Evolutionary conservation across 92 coral and sea anemone species (phyloP).

Genomic region (Pocillopora meandrina): DNA sequence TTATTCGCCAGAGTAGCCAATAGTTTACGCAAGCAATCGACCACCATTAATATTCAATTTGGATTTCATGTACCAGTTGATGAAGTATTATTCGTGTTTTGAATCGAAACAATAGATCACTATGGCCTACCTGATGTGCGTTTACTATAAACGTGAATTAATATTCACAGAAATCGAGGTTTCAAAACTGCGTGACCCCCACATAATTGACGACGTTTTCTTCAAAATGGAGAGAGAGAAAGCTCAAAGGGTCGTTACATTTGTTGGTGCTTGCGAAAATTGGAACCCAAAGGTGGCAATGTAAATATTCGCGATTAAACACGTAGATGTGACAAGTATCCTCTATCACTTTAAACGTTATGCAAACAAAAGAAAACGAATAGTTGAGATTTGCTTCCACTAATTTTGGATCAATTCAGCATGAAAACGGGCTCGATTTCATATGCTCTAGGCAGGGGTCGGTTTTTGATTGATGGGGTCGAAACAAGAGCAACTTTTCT

Average conservation of each 20-base stretch:
- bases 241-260: not conserved
- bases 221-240: not conserved
- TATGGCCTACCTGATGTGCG: constrained; percentile 21
- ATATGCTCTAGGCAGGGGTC: constrained; percentile 35
- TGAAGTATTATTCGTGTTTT: constrained; percentile 11
- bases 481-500: constrained; percentile 13
- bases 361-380: not conserved
- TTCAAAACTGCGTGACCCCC: constrained; percentile 6
- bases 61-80: constrained; percentile 11
- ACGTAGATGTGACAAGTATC: constrained; percentile 8
- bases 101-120: constrained; percentile 24
- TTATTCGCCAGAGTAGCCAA: constrained; percentile 9
- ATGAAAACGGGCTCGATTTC: constrained; percentile 23
- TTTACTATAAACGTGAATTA: constrained; percentile 5
- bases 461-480: constrained; percentile 17
- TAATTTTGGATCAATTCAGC: constrained; percentile 9
- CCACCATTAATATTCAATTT: constrained; percentile 26
- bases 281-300: not conserved
- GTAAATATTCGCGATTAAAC: not conserved
- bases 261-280: not conserved
- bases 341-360: not conserved
- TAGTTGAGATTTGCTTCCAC: not conserved
- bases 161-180: constrained; percentile 1
- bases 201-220: not conserved
- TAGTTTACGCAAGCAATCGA: constrained; percentile 10